Evolutionary conservation across 2,888 invertebrate species (phyloP), one percentile per base, ranked within the genome.

Genomic region (Cantharis lateralis): DNA sequence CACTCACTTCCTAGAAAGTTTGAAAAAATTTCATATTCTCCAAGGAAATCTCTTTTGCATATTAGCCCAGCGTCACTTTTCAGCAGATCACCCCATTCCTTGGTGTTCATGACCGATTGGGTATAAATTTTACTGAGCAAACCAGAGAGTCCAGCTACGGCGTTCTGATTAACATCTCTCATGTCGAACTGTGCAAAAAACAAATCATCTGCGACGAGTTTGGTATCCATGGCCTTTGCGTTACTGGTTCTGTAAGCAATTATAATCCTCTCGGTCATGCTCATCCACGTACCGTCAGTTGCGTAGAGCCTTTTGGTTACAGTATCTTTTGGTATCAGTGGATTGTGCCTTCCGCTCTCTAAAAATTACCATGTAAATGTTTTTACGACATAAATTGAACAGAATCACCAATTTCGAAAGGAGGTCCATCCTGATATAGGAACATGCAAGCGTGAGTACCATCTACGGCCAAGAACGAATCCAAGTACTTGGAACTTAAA

Each of bases 171-270:
- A 16, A 83, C 83, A 15, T 83, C 81, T 16, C 78, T 72, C 72
- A 86, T 81, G 76, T 87, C 84, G n/a, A 87, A 81, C 74, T 83
- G 82, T 2, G 84, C 79, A 76, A 86, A 87, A 81, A 76, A 85
- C 3, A 86, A 15, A 61, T 87, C 87, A 80, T 94, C 94, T 24
- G 90, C 89, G n/a, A 95, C 89, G 82, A 92, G 93, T 84, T 91
- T 93, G 76, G 88, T 85, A 75, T 93, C 94, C 63, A 95, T 88
- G 11, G 88, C 87, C 80, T 91, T 89, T 13, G 89, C 87, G 77
- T 91, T 91, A 80, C 89, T 91, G 15, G 91, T 90, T 81, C 94
- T 91, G 85, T 94, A 93, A 82, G 93, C 92, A 48, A 92, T 92
- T n/a, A 95, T 89, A 86, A 93, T 93, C 83, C 88, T 89, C 3